These are phyloP conservation scores for Oenanthe melanoleuca DNA, from an alignment of 2,113 vertebrate genomes.

Conservation along the genomic window DNA sequence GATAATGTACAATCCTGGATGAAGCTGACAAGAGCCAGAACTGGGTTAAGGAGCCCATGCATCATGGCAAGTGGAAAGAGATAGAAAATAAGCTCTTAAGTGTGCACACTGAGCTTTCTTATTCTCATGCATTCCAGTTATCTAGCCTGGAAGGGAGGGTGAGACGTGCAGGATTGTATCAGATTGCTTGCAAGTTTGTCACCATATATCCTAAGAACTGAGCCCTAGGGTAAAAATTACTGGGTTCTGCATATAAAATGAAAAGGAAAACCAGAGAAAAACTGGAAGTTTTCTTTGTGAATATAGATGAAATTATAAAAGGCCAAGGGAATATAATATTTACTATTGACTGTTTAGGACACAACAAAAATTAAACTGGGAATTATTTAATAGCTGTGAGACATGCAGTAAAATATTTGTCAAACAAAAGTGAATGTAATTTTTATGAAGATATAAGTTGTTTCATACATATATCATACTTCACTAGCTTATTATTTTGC, in stretches of 20 bases:
- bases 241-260: not conserved
- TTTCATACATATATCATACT: conserved; percentile 5
- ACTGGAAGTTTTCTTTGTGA: not conserved
- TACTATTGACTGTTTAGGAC: conserved; percentile 34
- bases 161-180: not conserved
- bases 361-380: conserved; percentile 56
- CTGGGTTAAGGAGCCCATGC: not conserved
- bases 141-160: not conserved
- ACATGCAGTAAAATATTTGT: conserved; percentile 53
- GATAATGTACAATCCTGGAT: not conserved
- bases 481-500: conserved; percentile 42
- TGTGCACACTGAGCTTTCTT: not conserved
- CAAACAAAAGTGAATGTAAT: conserved; percentile 39
- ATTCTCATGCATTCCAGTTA: not conserved
- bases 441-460: conserved; percentile 47
- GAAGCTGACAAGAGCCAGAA: not conserved
- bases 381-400: conserved; percentile 70
- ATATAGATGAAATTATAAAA: not conserved
- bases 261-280: not conserved
- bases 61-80: not conserved
- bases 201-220: not conserved
- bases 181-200: not conserved
- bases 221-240: not conserved
- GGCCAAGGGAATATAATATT: not conserved
- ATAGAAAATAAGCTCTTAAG: not conserved